phyloP scores from a whole-genome alignment of 2,113 vertebrate genomes.

The Falcunculus frontatus region DNA sequence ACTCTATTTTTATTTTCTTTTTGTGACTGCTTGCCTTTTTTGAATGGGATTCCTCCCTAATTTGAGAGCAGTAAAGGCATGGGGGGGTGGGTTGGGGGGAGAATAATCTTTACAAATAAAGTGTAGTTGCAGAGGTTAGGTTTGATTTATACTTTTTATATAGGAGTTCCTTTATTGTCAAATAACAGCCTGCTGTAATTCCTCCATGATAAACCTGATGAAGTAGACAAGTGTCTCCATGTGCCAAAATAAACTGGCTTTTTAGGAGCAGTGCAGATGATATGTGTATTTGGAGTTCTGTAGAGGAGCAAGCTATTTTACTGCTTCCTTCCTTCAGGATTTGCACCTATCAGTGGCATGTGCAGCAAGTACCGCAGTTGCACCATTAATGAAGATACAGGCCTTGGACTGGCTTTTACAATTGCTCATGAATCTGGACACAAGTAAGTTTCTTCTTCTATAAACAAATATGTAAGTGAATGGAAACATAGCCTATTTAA shows the following conservation, averaged over 20 bases:
- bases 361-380: constrained; percentile 97
- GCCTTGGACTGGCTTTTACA: constrained; percentile 94
- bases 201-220: neutral
- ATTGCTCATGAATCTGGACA: constrained; percentile 98
- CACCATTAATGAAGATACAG: constrained; percentile 97
- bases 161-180: neutral
- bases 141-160: neutral
- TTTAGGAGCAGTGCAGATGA: neutral
- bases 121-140: neutral
- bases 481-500: neutral
- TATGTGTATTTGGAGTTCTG: neutral
- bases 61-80: neutral
- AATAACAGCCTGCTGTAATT: neutral
- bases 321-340: constrained; percentile 75
- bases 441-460: constrained; percentile 80
- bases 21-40: neutral
- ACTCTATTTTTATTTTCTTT: neutral
- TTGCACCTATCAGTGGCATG: constrained; percentile 98
- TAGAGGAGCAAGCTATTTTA: neutral
- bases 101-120: neutral
- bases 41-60: neutral
- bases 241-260: neutral
- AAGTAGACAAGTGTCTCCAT: neutral
- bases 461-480: neutral
- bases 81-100: neutral